phyloP scores from a whole-genome alignment of 2,888 invertebrate species.

The Melanchra persicariae region DNA sequence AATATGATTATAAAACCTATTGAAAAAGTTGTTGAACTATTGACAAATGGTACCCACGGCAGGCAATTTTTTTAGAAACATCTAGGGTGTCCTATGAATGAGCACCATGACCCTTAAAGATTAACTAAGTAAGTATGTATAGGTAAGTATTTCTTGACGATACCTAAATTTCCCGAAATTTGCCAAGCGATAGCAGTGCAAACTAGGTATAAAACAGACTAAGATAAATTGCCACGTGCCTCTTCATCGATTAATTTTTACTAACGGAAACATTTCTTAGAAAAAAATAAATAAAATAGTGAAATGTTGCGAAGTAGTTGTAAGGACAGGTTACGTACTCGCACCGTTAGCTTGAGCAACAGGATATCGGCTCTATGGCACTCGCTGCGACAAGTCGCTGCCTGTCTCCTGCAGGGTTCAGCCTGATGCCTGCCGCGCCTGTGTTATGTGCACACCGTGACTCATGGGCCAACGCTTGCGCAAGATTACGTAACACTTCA shows the following conservation, averaged over 20 bases:
- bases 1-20: background rate
- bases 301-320: background rate
- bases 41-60: background rate
- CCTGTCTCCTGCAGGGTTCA: conserved; percentile 40
- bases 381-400: conserved; percentile 46
- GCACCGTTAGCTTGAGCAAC: conserved; percentile 30
- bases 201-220: background rate
- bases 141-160: too few species aligned
- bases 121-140: too few species aligned
- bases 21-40: background rate
- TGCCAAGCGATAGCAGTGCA: background rate
- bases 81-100: background rate
- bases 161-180: background rate
- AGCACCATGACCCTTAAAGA: too few species aligned
- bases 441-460: conserved; percentile 6
- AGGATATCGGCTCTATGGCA: conserved; percentile 27
- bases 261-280: background rate
- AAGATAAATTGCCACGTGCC: background rate
- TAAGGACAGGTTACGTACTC: conserved; percentile 1
- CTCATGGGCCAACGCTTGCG: conserved; percentile 18
- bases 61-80: background rate
- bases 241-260: background rate
- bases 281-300: background rate
- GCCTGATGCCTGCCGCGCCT: conserved; percentile 2
- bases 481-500: conserved; percentile 10